Percentiles rank a stretch among this genome's conserved stretches.
Conservation (phyloP, 2,797 vertebrate species). For the Echiichthys vipera region DNA sequence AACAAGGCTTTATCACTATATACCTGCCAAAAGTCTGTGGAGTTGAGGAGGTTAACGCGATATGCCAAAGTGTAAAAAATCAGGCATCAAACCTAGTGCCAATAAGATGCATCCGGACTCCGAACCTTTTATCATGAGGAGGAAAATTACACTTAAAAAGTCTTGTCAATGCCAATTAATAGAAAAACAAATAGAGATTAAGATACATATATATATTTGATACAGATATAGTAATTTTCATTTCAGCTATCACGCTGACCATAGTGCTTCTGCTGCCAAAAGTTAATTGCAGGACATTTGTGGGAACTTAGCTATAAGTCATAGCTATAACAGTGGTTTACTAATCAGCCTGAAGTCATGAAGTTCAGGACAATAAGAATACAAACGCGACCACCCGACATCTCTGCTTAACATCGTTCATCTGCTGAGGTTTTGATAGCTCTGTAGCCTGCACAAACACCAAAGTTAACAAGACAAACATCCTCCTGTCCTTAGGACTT, state of each 20-base stretch:
- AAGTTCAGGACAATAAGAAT: constrained; percentile 40
- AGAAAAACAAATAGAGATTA: neutral
- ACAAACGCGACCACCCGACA: neutral
- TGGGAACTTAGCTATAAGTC: constrained; percentile 5
- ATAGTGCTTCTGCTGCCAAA: constrained; percentile 13
- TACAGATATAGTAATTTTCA: neutral
- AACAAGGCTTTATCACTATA: neutral
- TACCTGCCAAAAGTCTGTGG: neutral
- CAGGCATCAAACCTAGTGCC: constrained; percentile 18
- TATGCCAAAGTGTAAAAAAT: constrained; percentile 20
- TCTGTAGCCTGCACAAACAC: constrained; percentile 17
- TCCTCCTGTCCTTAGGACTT: constrained; percentile 46
- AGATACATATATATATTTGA: neutral
- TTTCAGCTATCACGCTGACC: constrained; percentile 19
- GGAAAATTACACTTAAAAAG: constrained; percentile 9
- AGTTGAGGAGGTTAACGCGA: constrained; percentile 16
- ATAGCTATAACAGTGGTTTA: constrained; percentile 28
- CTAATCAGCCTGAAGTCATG: constrained; percentile 40
- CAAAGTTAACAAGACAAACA: constrained; percentile 56
- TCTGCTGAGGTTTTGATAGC: constrained; percentile 38
- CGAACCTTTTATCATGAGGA: constrained; percentile 14
- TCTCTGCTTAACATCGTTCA: constrained; percentile 42
- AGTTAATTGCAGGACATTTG: neutral
- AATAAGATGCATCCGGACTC: constrained; percentile 30
- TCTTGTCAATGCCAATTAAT: neutral